These are phyloP conservation scores for Zaprionus obscuricornis DNA, from an alignment of 2,888 invertebrate species.

Conservation along the genomic window DNA sequence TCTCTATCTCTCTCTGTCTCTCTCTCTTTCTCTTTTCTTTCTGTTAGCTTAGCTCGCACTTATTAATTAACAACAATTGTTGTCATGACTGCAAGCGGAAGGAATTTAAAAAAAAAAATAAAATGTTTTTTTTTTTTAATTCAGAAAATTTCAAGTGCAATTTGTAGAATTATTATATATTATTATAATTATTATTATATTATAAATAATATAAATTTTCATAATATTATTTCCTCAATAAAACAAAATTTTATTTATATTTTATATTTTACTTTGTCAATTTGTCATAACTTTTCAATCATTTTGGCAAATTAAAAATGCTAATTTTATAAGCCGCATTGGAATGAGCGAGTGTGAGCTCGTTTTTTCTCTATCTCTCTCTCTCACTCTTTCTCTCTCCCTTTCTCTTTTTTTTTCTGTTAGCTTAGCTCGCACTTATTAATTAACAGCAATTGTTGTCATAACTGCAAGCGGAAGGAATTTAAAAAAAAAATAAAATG, in stretches of 20 bases:
- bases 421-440: background rate
- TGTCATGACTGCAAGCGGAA: too few relatives aligned
- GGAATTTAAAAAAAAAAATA: too few relatives aligned
- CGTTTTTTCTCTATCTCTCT: background rate
- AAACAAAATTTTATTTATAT: slow-evolving; percentile 12
- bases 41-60: background rate
- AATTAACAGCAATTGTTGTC: too few relatives aligned
- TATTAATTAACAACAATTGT: too few relatives aligned
- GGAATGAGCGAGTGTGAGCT: slow-evolving; percentile 37
- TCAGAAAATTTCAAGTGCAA: too few relatives aligned
- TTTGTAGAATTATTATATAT: too few relatives aligned
- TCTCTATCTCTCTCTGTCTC: slow-evolving; percentile 6
- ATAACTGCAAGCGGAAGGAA: too few relatives aligned
- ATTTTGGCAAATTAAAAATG: slow-evolving; percentile 71
- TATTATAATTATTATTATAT: too few relatives aligned
- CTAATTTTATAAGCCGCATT: slow-evolving; percentile 56
- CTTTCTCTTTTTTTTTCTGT: background rate
- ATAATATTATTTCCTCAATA: too few relatives aligned
- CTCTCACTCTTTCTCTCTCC: slow-evolving; percentile 1
- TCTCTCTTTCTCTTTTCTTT: background rate
- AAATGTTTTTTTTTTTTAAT: too few relatives aligned
- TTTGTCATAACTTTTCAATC: slow-evolving; percentile 28
- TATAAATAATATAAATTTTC: too few relatives aligned
- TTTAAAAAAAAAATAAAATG: too few relatives aligned
- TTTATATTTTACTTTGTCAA: slow-evolving; percentile 6